Percentiles rank a stretch among this genome's conserved stretches.
These are phyloP conservation scores for Exaiptasia diaphana DNA, from an alignment of 64 coral and sea anemone species.

Conservation along the genomic window DNA sequence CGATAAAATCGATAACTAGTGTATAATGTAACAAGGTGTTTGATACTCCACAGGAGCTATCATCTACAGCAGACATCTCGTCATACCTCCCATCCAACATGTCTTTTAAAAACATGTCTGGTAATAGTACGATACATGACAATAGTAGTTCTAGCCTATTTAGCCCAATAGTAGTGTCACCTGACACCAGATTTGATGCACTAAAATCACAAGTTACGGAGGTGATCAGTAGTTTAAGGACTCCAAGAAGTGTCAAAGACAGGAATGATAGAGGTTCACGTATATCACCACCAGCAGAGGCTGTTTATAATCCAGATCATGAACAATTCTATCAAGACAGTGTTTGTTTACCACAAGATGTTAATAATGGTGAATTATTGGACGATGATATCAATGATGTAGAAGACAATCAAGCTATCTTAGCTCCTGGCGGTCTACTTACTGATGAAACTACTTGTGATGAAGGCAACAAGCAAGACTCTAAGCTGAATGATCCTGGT, in stretches of 20 bases:
- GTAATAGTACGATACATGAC: no score
- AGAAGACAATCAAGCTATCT: neutral
- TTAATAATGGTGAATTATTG: neutral
- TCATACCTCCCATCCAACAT: no score
- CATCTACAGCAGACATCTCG: no score
- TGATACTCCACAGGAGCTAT: no score
- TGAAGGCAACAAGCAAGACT: neutral
- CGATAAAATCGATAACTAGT: no score
- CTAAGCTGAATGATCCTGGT: neutral
- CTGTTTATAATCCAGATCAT: neutral
- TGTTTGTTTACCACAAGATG: constrained; percentile 14
- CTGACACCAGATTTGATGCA: neutral
- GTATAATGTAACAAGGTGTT: no score
- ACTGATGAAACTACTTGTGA: neutral
- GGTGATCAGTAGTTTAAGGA: constrained; percentile 15
- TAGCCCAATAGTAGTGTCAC: constrained; percentile 16
- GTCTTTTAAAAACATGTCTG: no score
- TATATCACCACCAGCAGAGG: neutral
- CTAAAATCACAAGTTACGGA: constrained; percentile 19
- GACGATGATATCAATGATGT: neutral
- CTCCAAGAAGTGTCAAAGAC: neutral
- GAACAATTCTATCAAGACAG: no score
- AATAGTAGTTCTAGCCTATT: no score
- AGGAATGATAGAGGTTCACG: neutral
- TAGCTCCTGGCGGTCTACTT: neutral